Evolutionary conservation across 2,113 vertebrate genomes (phyloP).

Genomic region (Crotalus tigris): DNA sequence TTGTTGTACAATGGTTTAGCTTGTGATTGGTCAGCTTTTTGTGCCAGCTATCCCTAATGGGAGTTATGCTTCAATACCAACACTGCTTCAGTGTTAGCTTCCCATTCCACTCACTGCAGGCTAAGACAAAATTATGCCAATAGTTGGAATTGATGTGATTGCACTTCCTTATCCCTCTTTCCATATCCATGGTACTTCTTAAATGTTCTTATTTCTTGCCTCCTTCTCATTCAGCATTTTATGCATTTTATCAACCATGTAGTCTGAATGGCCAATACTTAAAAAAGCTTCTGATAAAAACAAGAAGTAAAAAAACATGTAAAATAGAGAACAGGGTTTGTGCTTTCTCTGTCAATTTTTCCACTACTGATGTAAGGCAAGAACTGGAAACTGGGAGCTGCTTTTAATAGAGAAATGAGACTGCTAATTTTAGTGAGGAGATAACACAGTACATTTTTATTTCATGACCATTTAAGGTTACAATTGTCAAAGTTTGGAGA

Average conservation of each 20-base stretch:
- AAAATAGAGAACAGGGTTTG: constrained; percentile 24
- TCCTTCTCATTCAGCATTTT: not conserved
- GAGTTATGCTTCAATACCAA: not conserved
- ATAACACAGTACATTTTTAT: constrained; percentile 48
- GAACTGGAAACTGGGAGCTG: not conserved
- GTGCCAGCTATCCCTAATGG: not conserved
- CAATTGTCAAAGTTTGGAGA: constrained; percentile 31
- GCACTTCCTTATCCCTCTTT: not conserved
- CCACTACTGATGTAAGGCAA: constrained; percentile 23
- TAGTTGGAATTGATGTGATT: not conserved
- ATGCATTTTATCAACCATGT: constrained; percentile 16
- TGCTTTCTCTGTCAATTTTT: constrained; percentile 12
- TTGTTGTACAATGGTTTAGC: not conserved
- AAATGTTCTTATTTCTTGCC: fast-evolving
- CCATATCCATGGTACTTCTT: not conserved
- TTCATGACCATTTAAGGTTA: constrained; percentile 43
- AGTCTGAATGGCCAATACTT: constrained; percentile 24
- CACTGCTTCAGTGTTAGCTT: not conserved
- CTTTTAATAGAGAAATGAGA: constrained; percentile 20
- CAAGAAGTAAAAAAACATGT: constrained; percentile 19
- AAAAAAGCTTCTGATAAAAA: constrained; percentile 36
- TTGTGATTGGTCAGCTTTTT: not conserved
- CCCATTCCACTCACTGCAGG: not conserved
- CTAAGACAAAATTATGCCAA: not conserved
- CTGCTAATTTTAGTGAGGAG: not conserved